A percentile compares a stretch with the other conserved stretches of the same genome.
Conservation (phyloP, 2,888 invertebrate species). For the Pristionchus japonicus region DNA sequence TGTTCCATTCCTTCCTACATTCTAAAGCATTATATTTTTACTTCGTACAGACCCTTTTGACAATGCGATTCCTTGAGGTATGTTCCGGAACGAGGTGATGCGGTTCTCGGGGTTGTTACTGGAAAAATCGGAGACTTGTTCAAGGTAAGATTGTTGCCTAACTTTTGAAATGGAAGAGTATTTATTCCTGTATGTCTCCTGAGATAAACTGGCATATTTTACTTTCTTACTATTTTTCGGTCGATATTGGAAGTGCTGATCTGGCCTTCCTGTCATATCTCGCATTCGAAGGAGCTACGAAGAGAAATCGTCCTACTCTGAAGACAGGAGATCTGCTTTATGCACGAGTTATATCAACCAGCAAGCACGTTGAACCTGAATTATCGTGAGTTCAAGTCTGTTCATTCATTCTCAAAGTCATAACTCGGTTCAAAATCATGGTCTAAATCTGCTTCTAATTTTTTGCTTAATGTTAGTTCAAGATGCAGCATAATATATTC, state of each 20-base stretch:
- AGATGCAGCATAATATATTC: too few species aligned
- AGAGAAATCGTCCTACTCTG: slow-evolving; percentile 72
- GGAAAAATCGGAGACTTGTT: slow-evolving; percentile 68
- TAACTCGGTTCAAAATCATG: too few species aligned
- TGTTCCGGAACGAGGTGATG: slow-evolving; percentile 69
- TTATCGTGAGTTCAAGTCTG: slow-evolving; percentile 51
- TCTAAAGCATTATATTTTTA: too few species aligned
- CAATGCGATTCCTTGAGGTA: too few species aligned
- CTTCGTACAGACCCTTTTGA: too few species aligned
- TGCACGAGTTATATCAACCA: slow-evolving; percentile 63
- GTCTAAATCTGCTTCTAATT: too few species aligned
- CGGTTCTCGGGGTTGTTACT: slow-evolving; percentile 69
- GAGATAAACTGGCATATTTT: too few species aligned
- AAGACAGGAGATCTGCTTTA: slow-evolving; percentile 72
- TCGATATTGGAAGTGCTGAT: slow-evolving; percentile 72
- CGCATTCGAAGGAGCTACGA: slow-evolving; percentile 73
- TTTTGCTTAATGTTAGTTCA: too few species aligned
- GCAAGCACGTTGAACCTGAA: slow-evolving; percentile 73
- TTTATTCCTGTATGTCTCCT: too few species aligned
- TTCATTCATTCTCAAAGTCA: background rate
- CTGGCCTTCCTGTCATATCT: slow-evolving; percentile 63
- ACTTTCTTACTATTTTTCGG: background rate
- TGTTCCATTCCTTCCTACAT: too few species aligned
- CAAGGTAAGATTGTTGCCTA: slow-evolving; percentile 50
- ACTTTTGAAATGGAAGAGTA: too few species aligned